Base-by-base conservation (phyloP, 2,888 invertebrate genomes). In the Monopis laevigella region DNA sequence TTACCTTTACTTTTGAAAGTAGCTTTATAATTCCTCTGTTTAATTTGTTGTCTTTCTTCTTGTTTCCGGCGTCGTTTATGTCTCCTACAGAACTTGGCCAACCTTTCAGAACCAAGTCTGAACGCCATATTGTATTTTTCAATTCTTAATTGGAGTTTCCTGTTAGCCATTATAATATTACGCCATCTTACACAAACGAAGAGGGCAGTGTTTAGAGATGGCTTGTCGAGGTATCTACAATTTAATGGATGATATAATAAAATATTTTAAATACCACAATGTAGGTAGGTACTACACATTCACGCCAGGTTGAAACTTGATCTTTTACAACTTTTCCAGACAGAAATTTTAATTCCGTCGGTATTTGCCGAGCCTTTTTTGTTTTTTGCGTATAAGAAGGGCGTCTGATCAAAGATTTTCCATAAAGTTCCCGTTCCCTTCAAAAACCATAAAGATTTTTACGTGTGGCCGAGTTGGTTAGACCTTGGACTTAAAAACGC, bases 151-250 rank as follows among this genome's bases (percentile, higher is more conserved):
- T 55, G 59, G 10, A 78, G 51, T 35, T 47, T 58, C 45, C 48
- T 64, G 45, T 68, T 58, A 1, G 64, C 45, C 8, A 52, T 4
- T 45, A 78, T 77, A 34, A 77, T 72, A 13, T 58, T 50, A 11
- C 53, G 48, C 78, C 78, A 78, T 45, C 48, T 50, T 46, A 55
- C 58, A 32, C 50, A 49, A 1, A 61, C 55, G 13, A 49, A 51
- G 12, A 51, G 53, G n/a, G 67, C 72, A 6, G 46, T 53, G 1
- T 59, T 56, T 3, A 78, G 53, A 1, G 72, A 62, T 10, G 42
- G 43, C 35, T 62, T 59, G 36, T 75, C 71, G 45, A 78, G 55
- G 50, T 63, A 75, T 1, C 77, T 77, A 45, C 16, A 52, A 46
- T 11, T 24, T 24, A 6, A 24, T 7, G 8, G 8, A 24, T 10